Base-by-base conservation (phyloP, 2,888 invertebrate genomes). In the Heliconius cydno region DNA sequence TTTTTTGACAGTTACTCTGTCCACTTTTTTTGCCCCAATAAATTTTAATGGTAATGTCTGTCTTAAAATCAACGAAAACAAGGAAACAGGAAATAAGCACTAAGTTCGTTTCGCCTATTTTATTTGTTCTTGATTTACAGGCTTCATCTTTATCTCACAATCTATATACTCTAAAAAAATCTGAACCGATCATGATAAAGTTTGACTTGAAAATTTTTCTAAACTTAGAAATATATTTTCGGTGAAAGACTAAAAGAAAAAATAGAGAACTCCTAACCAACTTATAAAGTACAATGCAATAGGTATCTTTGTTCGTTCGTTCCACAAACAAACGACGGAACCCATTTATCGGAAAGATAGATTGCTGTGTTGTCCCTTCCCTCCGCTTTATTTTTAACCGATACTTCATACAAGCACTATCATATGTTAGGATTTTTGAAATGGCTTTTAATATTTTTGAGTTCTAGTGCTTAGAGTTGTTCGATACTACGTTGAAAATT, bases 341-440 rank as follows among this genome's bases (percentile, higher is more conserved):
- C 30, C 57, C 72, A 73, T 73, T 57, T 73, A 73, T 73, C 72
- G 72, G 72, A 30, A 57, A 73, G 73, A 73, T 60, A 73, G 60
- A 73, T 73, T 34, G 72, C 72, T 10, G 22, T 10, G 22, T 60
- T 73, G 57, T 73, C 60, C 34, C 60, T 34, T 34, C 57, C 13
- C 60, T 73, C 15, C 57, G 30, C 30, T 72, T 22, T 73, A 73
- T 73, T 73, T 72, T 73, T 60, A 73, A 57, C 30, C 73, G 22
- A 73, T 60, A 73, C 15, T 57, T 73, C 60, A 73, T 52, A 60
- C 60, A 60, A 34, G 9, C 41, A 10, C 41, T 73, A 9, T 60
- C 60, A 13, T 60, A 34, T n/a, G 57, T 15, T 73, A 30, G 72
- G 30, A 46, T 22, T 60, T 72, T 72, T 52, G 19, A 52, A 72